Evolutionary conservation across 64 coral and sea anemone species (phyloP).

Genomic region (Astreopora myriophthalma): DNA sequence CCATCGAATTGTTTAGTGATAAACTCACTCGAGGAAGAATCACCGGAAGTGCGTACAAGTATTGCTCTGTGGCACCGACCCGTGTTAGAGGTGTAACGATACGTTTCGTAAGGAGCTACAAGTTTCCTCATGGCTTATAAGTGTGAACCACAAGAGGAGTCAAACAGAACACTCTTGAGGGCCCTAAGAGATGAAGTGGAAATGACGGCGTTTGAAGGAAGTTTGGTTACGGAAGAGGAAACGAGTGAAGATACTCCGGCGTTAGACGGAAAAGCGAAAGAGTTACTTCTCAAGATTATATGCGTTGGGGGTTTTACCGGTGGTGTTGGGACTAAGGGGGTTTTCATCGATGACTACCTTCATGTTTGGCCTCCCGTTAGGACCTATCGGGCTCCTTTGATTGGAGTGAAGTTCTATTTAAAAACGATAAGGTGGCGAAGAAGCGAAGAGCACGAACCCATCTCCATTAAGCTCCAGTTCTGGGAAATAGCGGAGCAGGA

Average conservation of each 20-base stretch:
- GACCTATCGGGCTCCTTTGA: conserved; percentile 24
- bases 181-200: conserved; percentile 37
- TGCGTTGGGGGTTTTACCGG: conserved; percentile 55
- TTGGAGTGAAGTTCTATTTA: conserved; percentile 32
- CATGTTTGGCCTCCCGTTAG: conserved; percentile 49
- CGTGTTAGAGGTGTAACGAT: background rate
- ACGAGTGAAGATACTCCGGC: background rate
- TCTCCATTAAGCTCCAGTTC: conserved; percentile 39
- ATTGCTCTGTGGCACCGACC: background rate
- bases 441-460: background rate
- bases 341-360: conserved; percentile 66
- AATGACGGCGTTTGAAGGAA: conserved; percentile 22
- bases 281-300: conserved; percentile 43
- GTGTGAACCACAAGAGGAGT: conserved; percentile 38
- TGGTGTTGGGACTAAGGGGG: conserved; percentile 35
- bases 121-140: background rate
- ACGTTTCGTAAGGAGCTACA: too few relatives aligned
- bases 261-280: background rate
- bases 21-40: background rate
- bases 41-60: background rate
- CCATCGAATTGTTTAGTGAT: background rate
- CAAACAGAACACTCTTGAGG: background rate
- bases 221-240: conserved; percentile 21
- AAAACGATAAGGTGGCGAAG: conserved; percentile 45
- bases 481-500: conserved; percentile 71